Percentiles rank a stretch among this genome's conserved stretches.
Evolutionary conservation across 2,888 invertebrate species (phyloP).

Genomic region (Leptogaster cylindrica): DNA sequence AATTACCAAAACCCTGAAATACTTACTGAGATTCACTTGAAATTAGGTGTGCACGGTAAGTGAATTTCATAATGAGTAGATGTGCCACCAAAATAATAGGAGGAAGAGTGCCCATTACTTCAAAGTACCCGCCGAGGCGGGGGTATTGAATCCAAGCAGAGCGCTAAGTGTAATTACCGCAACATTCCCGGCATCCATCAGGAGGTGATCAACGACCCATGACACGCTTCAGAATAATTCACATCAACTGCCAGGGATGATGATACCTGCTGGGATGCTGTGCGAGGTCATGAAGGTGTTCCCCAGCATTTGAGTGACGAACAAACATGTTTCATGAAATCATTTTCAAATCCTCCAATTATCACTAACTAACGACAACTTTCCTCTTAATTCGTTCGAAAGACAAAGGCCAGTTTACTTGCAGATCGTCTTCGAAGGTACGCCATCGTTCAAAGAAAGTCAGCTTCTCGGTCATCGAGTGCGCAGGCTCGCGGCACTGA

Average conservation of each 20-base stretch:
- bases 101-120: not conserved
- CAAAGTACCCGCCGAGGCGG: not conserved
- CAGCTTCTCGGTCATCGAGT: not conserved
- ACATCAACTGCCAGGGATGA: not conserved
- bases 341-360: conserved; percentile 22
- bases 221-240: not conserved
- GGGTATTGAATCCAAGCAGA: too few species aligned
- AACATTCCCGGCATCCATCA: conserved; percentile 1
- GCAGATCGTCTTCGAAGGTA: conserved; percentile 12
- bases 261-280: not conserved
- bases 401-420: conserved; percentile 19
- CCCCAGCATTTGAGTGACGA: not conserved
- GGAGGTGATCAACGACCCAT: conserved; percentile 5
- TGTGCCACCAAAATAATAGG: not conserved
- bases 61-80: conserved; percentile 19
- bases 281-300: conserved; percentile 8
- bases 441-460: conserved; percentile 19
- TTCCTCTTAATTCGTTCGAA: conserved; percentile 16
- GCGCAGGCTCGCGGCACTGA: not conserved
- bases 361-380: conserved; percentile 41
- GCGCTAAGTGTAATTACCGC: not conserved
- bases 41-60: not conserved
- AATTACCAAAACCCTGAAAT: too few species aligned
- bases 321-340: not conserved
- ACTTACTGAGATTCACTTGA: too few species aligned